Conservation (phyloP, 2,888 invertebrate genomes). For the Steromphala cineraria region DNA sequence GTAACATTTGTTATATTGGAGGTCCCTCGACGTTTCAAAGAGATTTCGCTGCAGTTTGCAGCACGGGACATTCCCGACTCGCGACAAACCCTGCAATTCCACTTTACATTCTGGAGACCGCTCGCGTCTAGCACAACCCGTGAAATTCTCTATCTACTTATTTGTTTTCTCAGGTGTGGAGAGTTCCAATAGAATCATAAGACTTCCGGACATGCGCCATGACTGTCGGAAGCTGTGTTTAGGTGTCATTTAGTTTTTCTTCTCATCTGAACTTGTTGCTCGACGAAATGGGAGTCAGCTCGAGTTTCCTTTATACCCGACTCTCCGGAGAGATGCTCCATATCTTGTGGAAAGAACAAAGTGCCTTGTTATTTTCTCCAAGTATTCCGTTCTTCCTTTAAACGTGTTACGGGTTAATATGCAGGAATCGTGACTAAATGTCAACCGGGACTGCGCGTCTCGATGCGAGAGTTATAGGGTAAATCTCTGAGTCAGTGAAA, state of each 20-base stretch:
- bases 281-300: not conserved
- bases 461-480: too few species aligned
- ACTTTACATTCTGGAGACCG: not conserved
- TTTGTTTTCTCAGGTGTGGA: conserved; percentile 1
- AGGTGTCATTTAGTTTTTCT: not conserved
- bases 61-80: not conserved
- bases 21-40: not conserved
- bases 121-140: conserved; percentile 1
- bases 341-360: conserved; percentile 6
- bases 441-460: not conserved
- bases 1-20: not conserved
- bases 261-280: not conserved
- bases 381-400: not conserved
- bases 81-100: conserved; percentile 8
- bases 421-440: not conserved
- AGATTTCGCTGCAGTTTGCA: not conserved
- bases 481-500: too few species aligned
- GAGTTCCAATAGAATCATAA: not conserved
- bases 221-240: not conserved
- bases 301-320: not conserved
- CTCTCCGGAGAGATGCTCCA: not conserved
- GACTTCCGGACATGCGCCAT: conserved; percentile 10
- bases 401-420: not conserved
- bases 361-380: not conserved
- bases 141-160: conserved; percentile 10